Percentiles rank a stretch among this genome's conserved stretches.
These are phyloP conservation scores for Botia almorhae DNA, from an alignment of 2,797 vertebrate species.

Conservation along the genomic window DNA sequence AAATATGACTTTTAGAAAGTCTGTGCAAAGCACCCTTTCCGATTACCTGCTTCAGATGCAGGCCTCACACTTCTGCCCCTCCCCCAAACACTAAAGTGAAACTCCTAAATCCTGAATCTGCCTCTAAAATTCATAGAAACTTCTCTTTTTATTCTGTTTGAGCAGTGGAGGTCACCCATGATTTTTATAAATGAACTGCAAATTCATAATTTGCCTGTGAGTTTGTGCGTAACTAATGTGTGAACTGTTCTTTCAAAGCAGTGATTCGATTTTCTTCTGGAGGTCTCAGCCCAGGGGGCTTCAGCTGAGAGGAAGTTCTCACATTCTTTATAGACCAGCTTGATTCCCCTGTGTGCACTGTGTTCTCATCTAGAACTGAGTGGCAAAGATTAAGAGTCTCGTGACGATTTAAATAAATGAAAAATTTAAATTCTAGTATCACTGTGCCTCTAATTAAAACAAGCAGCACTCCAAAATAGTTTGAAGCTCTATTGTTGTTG, in stretches of 20 bases:
- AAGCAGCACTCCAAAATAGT: neutral
- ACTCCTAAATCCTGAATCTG: neutral
- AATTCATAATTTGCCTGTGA: neutral
- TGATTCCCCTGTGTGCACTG: slow-evolving; percentile 12
- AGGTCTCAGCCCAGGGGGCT: slow-evolving; percentile 47
- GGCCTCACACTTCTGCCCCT: no score
- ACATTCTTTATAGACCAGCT: slow-evolving; percentile 52
- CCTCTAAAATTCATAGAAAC: neutral
- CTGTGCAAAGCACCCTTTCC: no score
- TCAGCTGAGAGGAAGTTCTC: slow-evolving; percentile 56
- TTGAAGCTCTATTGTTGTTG: neutral
- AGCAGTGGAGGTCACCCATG: neutral
- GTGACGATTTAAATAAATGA: neutral
- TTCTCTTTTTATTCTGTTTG: neutral
- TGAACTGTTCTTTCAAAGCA: slow-evolving; percentile 21
- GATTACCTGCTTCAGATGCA: neutral
- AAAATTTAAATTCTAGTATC: neutral
- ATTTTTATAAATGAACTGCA: slow-evolving; percentile 3
- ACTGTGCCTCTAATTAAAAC: neutral
- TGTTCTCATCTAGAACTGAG: neutral
- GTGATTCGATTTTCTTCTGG: slow-evolving; percentile 42
- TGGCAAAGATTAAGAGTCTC: neutral
- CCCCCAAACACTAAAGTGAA: neutral
- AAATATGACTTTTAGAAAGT: no score
- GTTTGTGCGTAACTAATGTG: neutral